Conservation (phyloP, 2,797 vertebrate species). For the Petrocephalus schoutedeni region DNA sequence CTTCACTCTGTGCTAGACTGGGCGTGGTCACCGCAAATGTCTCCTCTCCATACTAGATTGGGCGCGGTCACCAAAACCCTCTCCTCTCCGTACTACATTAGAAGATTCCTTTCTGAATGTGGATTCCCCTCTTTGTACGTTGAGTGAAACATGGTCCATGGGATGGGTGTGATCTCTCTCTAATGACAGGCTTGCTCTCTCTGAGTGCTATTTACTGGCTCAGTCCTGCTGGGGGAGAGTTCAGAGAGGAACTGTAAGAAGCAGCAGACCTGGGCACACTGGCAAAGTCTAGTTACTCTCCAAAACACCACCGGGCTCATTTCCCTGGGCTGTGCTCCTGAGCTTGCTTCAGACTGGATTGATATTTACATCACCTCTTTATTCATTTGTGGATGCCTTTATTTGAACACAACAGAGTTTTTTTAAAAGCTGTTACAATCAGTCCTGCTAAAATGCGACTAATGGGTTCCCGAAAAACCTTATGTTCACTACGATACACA, state of each 20-base stretch:
- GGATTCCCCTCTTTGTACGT: not conserved
- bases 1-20: not conserved
- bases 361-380: too few species aligned
- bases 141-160: too few species aligned
- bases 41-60: not conserved
- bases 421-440: too few species aligned
- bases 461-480: too few species aligned
- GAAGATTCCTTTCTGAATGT: not conserved
- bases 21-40: not conserved
- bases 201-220: not conserved
- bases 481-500: too few species aligned
- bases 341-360: too few species aligned
- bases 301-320: too few species aligned
- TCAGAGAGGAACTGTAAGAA: not conserved
- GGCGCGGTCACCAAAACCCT: not conserved
- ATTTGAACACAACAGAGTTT: too few species aligned
- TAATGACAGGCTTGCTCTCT: not conserved
- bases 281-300: too few species aligned
- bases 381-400: too few species aligned
- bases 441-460: too few species aligned
- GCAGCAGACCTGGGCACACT: not conserved
- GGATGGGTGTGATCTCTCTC: not conserved
- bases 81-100: not conserved
- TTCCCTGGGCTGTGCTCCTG: too few species aligned
- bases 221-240: not conserved